Base-by-base conservation (phyloP, 2,888 invertebrate genomes). In the Epirrita christyi region DNA sequence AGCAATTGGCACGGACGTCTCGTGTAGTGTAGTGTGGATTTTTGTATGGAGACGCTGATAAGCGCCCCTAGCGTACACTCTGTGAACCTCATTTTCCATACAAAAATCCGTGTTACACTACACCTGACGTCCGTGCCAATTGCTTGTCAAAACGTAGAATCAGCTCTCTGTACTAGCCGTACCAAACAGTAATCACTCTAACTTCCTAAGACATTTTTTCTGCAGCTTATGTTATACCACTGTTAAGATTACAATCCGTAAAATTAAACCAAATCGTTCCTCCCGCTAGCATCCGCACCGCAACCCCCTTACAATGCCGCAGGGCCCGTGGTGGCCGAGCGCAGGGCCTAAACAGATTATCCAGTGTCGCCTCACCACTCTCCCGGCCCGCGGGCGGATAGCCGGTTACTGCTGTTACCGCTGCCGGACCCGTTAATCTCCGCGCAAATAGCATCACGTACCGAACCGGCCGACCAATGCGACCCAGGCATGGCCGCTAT, bases 361-460 rank as follows among this genome's bases (percentile, higher is more conserved):
- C 73, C 73, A 64, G 59, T 71, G 77, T 72, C 72, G 75, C 69
- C 66, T 71, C 70, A 4, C 21, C 65, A 62, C 65, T 15, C 42
- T 44, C 63, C 36, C 58, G 37, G 49, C 44, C 52, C 37, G 41
- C 50, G 49, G 44, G 47, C 27, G 42, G 56, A 42, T 38, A 40
- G 42, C 49, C 46, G 37, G 54, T 50, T 45, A 34, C 44, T 8
- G 14, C 32, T 32, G 15, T 44, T 46, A 46, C 51, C 79, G 76
- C 72, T 4, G 21, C 21, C 21, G 4, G 21, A 21, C 21, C 75
- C 76, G 85, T 81, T 86, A 85, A 88, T 86, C 83, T 83, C 73
- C 73, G 71, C 76, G 78, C 76, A 86, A 87, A 86, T 84, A 82
- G 78, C 76, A 79, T 81, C 86, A 86, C 86, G 83, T 83, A 83